Base-by-base conservation (phyloP, 1,140 invertebrate species). In the Drosophila melanica region DNA sequence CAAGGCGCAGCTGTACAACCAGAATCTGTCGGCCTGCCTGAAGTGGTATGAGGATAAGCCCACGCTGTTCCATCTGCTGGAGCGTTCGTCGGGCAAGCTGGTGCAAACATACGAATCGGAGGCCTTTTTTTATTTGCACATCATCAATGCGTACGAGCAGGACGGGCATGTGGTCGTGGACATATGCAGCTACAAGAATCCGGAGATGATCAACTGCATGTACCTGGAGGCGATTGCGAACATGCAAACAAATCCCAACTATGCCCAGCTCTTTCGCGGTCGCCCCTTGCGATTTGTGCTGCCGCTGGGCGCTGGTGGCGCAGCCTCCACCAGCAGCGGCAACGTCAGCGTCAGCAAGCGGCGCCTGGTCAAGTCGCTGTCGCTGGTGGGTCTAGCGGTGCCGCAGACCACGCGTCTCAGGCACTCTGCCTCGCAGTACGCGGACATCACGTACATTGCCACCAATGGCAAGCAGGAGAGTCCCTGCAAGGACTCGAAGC, bases 111-210 rank as follows among this genome's bases (percentile, higher is more conserved):
- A 95, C 85, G 85, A 94, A 18, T 94, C 96, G 0, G 95, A 97
- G 60, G 92, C 95, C 0, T 95, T 98, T 69, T 98, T 98, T 85
- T 97, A 95, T 77, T 93, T 98, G 3, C 98, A 98, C 85, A 96
- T 97, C 35, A 97, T 98, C 57, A 98, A 98, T 92, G 95, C 96
- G 55, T 98, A 95, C 86, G 97, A 97, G 85, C 92, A 93, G 50
- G 94, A 95, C 45, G 93, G 94, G n/a, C 93, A 94, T 66, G 93
- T 96, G 48, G 91, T 98, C 1, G 91, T 98, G 0, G 97, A 98
- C 86, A 94, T 98, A 37, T 97, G 97, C 81, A 94, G 94, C 54
- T 98, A 98, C 85, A 94, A 95, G 66, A 95, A 98, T 93, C 94
- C 96, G 0, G 93, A 95, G 68, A 96, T 97, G 94, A 91, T 98